These are phyloP conservation scores for Oncorhynchus gorbuscha DNA, from an alignment of 2,113 vertebrate species.

Conservation along the genomic window DNA sequence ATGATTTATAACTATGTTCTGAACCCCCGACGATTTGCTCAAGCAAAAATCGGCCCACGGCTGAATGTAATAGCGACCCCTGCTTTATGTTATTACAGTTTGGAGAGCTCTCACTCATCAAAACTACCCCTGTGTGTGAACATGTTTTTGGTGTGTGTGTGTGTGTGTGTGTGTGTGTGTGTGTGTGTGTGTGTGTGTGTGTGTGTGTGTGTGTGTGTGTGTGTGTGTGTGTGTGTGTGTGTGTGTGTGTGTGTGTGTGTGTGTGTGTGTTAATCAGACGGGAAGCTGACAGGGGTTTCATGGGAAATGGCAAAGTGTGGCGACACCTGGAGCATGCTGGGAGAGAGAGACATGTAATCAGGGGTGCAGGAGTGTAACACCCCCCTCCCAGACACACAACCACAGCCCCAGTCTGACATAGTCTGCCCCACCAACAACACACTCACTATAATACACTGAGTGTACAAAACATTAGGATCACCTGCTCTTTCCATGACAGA, in stretches of 20 bases:
- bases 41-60: no score
- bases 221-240: slow-evolving; percentile 17
- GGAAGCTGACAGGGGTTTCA: slow-evolving; percentile 41
- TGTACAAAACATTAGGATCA: no score
- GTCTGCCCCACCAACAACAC: neutral
- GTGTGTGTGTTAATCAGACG: slow-evolving; percentile 43
- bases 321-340: slow-evolving; percentile 33
- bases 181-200: neutral
- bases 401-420: neutral
- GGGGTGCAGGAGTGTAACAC: neutral
- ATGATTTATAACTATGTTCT: no score
- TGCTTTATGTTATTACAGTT: no score
- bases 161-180: no score
- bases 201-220: slow-evolving; percentile 5
- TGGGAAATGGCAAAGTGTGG: slow-evolving; percentile 52
- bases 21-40: no score
- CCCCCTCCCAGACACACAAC: neutral
- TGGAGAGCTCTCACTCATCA: no score
- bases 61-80: no score
- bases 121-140: neutral
- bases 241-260: slow-evolving; percentile 1
- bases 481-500: no score
- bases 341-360: slow-evolving; percentile 5
- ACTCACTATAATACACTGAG: no score
- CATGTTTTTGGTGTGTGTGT: slow-evolving; percentile 19